These are phyloP conservation scores for Aselliscus stoliczkanus DNA, from an alignment of 2,797 vertebrate genomes.

Conservation along the genomic window DNA sequence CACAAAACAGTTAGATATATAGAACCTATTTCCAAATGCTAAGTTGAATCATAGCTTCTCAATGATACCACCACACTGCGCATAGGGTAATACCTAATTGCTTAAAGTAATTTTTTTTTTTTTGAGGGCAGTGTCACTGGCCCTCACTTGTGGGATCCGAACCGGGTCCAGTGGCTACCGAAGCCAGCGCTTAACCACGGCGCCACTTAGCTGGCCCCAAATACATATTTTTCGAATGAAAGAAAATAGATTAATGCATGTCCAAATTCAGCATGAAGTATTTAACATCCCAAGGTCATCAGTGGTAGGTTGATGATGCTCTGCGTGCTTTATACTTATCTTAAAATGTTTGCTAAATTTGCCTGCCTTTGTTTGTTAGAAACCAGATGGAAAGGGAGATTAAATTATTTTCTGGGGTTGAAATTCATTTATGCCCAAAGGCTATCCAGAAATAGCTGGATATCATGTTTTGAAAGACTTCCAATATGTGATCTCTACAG, in stretches of 20 bases:
- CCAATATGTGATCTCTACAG: neutral
- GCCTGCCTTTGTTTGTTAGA: neutral
- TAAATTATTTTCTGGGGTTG: neutral
- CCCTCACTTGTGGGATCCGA: too few relatives aligned
- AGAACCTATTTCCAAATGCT: neutral
- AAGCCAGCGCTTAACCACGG: too few relatives aligned
- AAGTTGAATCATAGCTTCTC: neutral
- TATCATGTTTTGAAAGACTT: neutral
- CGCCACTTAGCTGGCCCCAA: too few relatives aligned
- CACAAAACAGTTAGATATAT: neutral
- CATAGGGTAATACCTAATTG: neutral
- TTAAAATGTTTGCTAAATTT: neutral
- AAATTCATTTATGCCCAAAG: neutral
- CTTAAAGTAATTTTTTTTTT: neutral
- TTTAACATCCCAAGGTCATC: neutral
- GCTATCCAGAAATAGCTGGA: neutral
- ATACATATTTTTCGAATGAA: neutral
- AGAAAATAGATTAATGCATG: neutral
- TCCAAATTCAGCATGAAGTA: neutral
- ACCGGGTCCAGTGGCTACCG: too few relatives aligned
- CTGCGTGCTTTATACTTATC: neutral
- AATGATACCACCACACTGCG: neutral
- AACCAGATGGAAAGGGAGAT: neutral
- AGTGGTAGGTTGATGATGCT: neutral
- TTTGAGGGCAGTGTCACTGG: too few relatives aligned